These are phyloP conservation scores for Cenopis cana DNA, from an alignment of 2,888 invertebrate species.

Conservation along the genomic window DNA sequence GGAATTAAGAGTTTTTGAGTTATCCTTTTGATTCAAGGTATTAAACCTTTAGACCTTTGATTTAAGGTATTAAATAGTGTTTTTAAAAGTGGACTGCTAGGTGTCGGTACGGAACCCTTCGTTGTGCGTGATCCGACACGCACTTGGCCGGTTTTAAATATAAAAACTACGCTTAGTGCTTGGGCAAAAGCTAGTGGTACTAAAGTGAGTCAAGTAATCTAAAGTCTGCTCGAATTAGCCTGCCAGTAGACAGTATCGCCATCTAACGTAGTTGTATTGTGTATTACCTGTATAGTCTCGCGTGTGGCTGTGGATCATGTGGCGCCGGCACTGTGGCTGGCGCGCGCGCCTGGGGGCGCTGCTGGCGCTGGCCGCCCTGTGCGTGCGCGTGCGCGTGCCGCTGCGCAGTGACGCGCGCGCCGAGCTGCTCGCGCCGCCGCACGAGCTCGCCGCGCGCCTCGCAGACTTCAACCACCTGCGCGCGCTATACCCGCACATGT, in stretches of 20 bases:
- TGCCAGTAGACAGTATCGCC: background rate
- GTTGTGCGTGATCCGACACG: no score
- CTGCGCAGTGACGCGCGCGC: background rate
- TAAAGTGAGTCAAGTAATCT: no score
- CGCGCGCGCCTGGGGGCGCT: slow-evolving; percentile 1
- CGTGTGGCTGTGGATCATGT: background rate
- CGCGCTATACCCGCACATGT: slow-evolving; percentile 15
- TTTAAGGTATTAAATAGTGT: no score
- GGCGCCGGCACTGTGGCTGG: background rate
- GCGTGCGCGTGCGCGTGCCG: slow-evolving; percentile 43
- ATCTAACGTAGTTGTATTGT: background rate
- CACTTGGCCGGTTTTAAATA: no score
- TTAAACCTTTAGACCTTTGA: no score
- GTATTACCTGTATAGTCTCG: background rate
- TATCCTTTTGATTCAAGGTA: no score
- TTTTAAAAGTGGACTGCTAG: no score
- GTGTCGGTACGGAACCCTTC: no score
- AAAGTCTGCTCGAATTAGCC: background rate
- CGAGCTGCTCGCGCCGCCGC: slow-evolving; percentile 8
- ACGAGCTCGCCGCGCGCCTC: slow-evolving; percentile 8
- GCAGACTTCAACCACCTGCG: slow-evolving; percentile 18
- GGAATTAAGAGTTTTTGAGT: no score
- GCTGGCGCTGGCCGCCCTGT: slow-evolving; percentile 36
- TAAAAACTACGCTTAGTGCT: no score
- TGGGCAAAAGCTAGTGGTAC: no score